Evolutionary conservation across 2,113 vertebrate species (phyloP).

Genomic region (Passer montanus): DNA sequence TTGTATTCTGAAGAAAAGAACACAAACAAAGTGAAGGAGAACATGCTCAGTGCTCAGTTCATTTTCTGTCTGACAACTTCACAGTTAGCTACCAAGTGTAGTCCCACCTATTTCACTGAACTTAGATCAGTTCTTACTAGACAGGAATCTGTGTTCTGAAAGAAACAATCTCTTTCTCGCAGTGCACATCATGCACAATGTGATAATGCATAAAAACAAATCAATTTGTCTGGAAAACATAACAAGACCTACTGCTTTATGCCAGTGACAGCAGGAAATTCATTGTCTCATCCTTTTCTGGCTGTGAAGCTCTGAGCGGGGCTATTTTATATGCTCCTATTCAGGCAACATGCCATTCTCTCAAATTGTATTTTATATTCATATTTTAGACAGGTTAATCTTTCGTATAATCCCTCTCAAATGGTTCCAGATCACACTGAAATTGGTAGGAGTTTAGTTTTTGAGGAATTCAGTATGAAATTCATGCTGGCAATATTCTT

Average conservation of each 20-base stretch:
- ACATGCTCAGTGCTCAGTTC: neutral
- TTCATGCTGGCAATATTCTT: neutral
- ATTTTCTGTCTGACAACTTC: neutral
- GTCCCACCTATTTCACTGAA: neutral
- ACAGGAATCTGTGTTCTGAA: neutral
- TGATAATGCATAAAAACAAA: constrained; percentile 31
- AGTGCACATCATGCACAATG: neutral
- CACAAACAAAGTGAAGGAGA: neutral
- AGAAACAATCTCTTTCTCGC: neutral
- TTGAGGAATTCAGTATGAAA: neutral
- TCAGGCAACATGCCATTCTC: neutral
- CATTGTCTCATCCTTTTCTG: neutral
- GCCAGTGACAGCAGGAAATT: neutral
- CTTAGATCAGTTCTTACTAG: neutral
- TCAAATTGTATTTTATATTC: neutral
- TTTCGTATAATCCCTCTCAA: neutral
- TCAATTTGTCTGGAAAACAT: neutral
- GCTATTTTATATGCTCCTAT: neutral
- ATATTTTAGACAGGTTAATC: neutral
- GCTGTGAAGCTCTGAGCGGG: neutral
- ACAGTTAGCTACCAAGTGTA: neutral
- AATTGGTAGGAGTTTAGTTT: neutral
- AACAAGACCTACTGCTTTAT: neutral
- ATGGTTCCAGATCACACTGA: neutral
- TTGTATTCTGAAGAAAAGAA: neutral